Base-by-base conservation (phyloP, 2,797 vertebrate species). In the Telmatherina bonti region DNA sequence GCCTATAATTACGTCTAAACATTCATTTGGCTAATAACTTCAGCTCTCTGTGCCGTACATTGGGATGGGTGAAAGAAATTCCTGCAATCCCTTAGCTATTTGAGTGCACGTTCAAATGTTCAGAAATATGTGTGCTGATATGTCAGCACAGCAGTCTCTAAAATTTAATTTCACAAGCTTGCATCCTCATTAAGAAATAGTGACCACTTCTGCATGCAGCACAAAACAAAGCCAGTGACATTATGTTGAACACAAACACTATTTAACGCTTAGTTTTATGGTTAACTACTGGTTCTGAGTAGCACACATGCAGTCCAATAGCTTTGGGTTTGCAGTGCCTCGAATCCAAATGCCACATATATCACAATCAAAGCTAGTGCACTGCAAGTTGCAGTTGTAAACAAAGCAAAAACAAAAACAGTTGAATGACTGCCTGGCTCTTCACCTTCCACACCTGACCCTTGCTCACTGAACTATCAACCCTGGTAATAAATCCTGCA, bases 1-100 rank as follows among this genome's bases (percentile, higher is more conserved):
- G 75, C 72, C 75, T 81, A 67, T 88, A 88, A 91, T 91, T 88
- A 89, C 75, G 74, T 83, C 77, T 72, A 89, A 89, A 91, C 88
- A 83, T 69, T 89, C 29, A 90, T 93, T 90, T 88, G 63, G 77
- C 70, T 80, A 83, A 90, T 85, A 86, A 85, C 85, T 78, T 79
- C 11, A 84, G 83, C 77, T 72, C 70, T 59, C 36, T 45, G 45
- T 52, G 63, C 26, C 55, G 24, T 64, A 68, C 53, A 35, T 33
- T 57, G 24, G 30, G 68, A 80, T 65, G 70, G 26, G 38, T 61
- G 70, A 58, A 61, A 80, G n/a, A 62, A 69, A 63, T 83, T 59
- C 15, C 63, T 66, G 61, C 24, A 65, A 62, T 66, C 31, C 58
- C 27, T 66, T 20, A 24, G 58, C 6, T 9, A 35, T 62, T n/a